Conservation (phyloP, 2,888 invertebrate genomes). For the Synergus gifuensis region DNA sequence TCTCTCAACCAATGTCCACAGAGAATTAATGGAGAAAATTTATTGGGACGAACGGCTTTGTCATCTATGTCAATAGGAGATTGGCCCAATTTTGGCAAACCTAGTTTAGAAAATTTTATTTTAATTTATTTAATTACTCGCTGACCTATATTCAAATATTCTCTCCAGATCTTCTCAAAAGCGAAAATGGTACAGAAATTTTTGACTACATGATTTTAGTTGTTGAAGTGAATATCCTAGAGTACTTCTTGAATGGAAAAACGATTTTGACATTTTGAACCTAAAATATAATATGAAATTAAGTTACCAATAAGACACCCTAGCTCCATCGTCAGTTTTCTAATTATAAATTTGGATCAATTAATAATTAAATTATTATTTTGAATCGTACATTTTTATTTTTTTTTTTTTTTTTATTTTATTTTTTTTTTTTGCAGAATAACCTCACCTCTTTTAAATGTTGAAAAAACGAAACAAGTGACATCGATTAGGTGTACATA, state of each 20-base stretch:
- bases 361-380: neutral
- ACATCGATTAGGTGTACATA: neutral
- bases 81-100: constrained; percentile 60
- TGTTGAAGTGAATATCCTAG: neutral
- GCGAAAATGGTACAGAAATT: neutral
- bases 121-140: neutral
- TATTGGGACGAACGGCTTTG: constrained; percentile 50
- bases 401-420: too few relatives aligned
- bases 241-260: neutral
- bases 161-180: neutral
- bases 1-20: constrained; percentile 71
- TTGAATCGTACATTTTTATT: neutral
- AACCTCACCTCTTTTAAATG: neutral
- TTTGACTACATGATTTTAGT: neutral
- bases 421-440: neutral
- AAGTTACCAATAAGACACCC: neutral
- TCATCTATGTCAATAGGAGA: constrained; percentile 69
- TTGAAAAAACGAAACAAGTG: constrained; percentile 12
- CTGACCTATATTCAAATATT: neutral
- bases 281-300: constrained; percentile 15
- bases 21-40: constrained; percentile 63
- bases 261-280: neutral
- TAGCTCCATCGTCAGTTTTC: neutral
- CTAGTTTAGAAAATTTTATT: constrained; percentile 27
- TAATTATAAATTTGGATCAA: neutral